Percentiles rank a stretch among this genome's conserved stretches.
These are phyloP conservation scores for Psilopogon haemacephalus DNA, from an alignment of 2,113 vertebrate species.

Conservation along the genomic window DNA sequence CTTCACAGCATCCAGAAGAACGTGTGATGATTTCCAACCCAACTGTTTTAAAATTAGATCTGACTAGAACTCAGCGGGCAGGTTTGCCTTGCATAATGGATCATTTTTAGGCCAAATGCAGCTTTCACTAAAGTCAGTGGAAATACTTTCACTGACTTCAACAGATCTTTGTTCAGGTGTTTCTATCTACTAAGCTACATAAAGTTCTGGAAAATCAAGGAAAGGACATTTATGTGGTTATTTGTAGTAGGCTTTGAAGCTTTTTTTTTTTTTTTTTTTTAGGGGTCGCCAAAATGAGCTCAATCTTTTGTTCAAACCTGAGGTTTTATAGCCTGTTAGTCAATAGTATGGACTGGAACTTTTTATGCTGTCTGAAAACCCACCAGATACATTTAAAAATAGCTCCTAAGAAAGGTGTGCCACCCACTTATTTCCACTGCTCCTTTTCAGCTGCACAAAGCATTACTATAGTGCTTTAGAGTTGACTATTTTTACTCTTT, in stretches of 20 bases:
- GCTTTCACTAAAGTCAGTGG: neutral
- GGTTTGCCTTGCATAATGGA: neutral
- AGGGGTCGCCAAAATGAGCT: neutral
- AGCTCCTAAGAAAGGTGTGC: neutral
- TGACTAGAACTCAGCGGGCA: neutral
- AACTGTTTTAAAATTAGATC: slow-evolving; percentile 7
- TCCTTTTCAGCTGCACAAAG: slow-evolving; percentile 34
- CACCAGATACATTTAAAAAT: neutral
- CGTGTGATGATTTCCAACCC: neutral
- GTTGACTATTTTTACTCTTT: neutral
- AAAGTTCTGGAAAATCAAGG: neutral
- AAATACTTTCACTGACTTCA: slow-evolving; percentile 10
- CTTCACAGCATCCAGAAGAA: neutral
- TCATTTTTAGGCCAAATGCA: slow-evolving; percentile 6
- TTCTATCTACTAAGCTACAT: neutral
- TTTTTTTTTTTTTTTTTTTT: neutral
- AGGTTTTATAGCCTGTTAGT: neutral
- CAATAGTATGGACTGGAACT: neutral
- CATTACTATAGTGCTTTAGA: neutral
- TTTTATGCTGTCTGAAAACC: neutral
- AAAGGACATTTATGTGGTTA: neutral
- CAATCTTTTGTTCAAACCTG: neutral
- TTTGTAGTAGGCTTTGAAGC: neutral
- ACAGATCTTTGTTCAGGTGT: neutral
- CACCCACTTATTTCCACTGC: neutral